A percentile compares a stretch with the other conserved stretches of the same genome.
Evolutionary conservation across 2,113 vertebrate species (phyloP).

Genomic region (Fregata magnificens): DNA sequence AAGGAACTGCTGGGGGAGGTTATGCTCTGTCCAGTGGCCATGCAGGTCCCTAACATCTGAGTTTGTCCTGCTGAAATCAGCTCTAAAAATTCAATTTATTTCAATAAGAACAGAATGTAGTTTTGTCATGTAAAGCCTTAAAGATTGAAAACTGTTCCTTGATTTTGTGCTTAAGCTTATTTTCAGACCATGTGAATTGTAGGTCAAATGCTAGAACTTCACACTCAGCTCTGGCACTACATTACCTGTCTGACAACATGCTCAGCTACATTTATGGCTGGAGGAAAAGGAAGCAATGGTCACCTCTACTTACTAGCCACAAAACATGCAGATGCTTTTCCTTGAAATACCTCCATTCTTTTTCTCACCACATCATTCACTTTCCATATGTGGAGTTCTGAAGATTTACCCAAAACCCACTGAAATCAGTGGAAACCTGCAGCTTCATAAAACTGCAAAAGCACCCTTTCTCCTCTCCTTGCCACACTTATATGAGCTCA

Average conservation of each 20-base stretch:
- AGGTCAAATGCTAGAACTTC: background rate
- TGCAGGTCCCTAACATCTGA: background rate
- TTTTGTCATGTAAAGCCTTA: background rate
- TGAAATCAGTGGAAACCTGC: background rate
- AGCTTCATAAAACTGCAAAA: background rate
- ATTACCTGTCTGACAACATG: background rate
- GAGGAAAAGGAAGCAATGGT: background rate
- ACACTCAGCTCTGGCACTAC: background rate
- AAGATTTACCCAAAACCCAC: background rate
- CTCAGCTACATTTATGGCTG: background rate
- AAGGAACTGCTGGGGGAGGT: background rate
- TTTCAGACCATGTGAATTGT: background rate
- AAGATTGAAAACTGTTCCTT: background rate
- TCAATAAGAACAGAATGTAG: background rate
- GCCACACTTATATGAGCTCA: background rate
- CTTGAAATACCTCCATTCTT: background rate
- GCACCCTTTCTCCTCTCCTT: background rate
- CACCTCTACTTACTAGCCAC: background rate
- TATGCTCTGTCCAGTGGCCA: background rate
- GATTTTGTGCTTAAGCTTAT: background rate
- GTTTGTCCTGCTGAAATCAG: background rate
- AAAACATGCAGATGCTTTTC: background rate
- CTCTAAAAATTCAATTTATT: background rate
- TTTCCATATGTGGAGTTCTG: background rate
- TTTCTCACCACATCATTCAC: background rate